phyloP scores from a whole-genome alignment of 2,888 invertebrate species.

The Aleiodes alternator region DNA sequence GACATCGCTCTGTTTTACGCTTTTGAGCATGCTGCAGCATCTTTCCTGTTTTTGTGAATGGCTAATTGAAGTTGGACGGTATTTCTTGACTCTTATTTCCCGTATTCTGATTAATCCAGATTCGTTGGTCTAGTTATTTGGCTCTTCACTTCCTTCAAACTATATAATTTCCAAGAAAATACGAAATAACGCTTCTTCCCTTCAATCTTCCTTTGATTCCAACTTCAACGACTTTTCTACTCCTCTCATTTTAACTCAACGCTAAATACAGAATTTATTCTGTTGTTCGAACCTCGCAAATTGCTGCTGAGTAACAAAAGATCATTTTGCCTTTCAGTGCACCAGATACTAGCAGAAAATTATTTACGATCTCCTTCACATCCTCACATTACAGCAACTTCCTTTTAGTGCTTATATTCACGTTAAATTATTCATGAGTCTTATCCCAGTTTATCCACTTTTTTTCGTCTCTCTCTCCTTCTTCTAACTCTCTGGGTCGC shows the following conservation, averaged over 20 bases:
- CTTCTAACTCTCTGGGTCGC: background rate
- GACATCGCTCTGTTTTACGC: background rate
- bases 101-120: no score
- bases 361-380: conserved; percentile 25
- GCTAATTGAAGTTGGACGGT: conserved; percentile 50
- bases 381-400: conserved; percentile 17
- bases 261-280: conserved; percentile 37
- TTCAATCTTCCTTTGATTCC: no score
- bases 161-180: no score
- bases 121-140: no score
- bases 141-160: no score
- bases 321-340: background rate
- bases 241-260: no score
- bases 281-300: background rate
- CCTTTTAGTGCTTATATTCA: conserved; percentile 12
- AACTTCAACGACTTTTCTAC: no score
- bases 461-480: background rate
- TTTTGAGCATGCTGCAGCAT: conserved; percentile 34
- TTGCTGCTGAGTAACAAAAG: conserved; percentile 1
- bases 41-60: conserved; percentile 41
- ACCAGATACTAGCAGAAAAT: background rate
- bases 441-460: conserved; percentile 5
- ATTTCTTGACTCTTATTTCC: background rate
- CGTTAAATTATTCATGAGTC: conserved; percentile 26
- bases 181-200: no score